Base-by-base conservation (phyloP, 2,888 invertebrate genomes). In the Drosophila anomalipes region DNA sequence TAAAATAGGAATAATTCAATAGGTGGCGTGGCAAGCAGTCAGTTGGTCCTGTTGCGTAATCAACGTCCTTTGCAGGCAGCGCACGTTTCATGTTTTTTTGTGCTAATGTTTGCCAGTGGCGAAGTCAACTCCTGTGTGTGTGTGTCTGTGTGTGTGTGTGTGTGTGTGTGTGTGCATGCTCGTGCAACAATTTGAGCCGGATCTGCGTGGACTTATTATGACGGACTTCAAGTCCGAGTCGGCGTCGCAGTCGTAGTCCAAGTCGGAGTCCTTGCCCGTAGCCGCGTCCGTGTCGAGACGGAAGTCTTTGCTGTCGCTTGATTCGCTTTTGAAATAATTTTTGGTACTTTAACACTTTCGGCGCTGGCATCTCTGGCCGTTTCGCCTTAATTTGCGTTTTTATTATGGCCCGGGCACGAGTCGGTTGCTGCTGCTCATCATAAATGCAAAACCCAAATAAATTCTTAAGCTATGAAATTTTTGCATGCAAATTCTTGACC, bases 401-500 rank as follows among this genome's bases (percentile, higher is more conserved):
- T 71, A 76, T 72, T 82, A 57, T 56, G 30, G 32, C 39, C 33
- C 16, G 14, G 49, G 4, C 28, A 19, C 26, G 56, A 19, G 56
- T n/a, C 14, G 19, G 30, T 28, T 19, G 60, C 68, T 65, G 73
- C 65, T 60, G 66, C 89, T 70, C 87, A 84, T 86, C 85, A 86
- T 80, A 85, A 86, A 86, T 86, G 88, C 90, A 82, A 82, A 87
- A 77, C 79, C 85, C 70, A 82, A 87, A 85, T 79, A 85, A 83
- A 89, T 85, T 81, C 87, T 59, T 59, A 41, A 51, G 78, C 63
- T 61, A 10, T 51, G 52, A 41, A 79, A 77, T 81, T 83, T 86
- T 83, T 62, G 72, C 65, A 86, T 86, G 78, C 90, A 88, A 89
- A 88, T 87, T 88, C 88, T 79, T 89, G 88, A 87, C 90, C 90